Evolutionary conservation across 2,888 invertebrate genomes (phyloP), one percentile per base, ranked within the genome.

Genomic region (Deilephila porcellus): DNA sequence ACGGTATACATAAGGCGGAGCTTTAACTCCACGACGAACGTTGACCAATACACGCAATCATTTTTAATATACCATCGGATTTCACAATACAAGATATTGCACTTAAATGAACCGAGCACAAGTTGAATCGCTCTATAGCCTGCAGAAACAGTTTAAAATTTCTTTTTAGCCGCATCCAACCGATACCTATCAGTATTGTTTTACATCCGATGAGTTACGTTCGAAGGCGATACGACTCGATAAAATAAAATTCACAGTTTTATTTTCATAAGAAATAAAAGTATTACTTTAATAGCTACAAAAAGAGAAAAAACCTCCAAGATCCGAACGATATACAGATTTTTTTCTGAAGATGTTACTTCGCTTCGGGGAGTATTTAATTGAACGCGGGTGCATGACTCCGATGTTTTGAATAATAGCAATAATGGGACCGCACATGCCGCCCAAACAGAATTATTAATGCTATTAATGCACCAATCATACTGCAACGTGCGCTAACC

Each of bases 111-210:
- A 83, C 85, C 85, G 81, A 82, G 83, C 85, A 85, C 85, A 81
- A 87, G 83, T 85, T 85, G 85, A 87, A 90, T 87, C 85, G 86
- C 89, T 83, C 86, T 82, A 86, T 86, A 86, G 86, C 88, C 86
- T 79, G 85, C 83, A 81, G 86, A 83, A 84, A 87, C 80, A 83
- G 86, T 89, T 89, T 85, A 81, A 83, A 85, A 85, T 85, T 85
- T 89, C 84, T 88, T 89, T 91, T 92, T 91, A 89, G 90, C 91
- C 88, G 84, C 85, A 86, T 85, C 83, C 83, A 81, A 77, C 79
- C 84, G 91, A 91, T 93, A 86, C 85, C 88, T 92, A 92, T 93
- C 92, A 82, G 90, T 89, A 92, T 92, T 92, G 92, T 92, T 88
- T 90, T 86, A 90, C 90, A 89, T 88, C 83, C 87, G 87, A 91